These are phyloP conservation scores for Argyrosomus regius DNA, from an alignment of 2,797 vertebrate genomes.

Conservation along the genomic window DNA sequence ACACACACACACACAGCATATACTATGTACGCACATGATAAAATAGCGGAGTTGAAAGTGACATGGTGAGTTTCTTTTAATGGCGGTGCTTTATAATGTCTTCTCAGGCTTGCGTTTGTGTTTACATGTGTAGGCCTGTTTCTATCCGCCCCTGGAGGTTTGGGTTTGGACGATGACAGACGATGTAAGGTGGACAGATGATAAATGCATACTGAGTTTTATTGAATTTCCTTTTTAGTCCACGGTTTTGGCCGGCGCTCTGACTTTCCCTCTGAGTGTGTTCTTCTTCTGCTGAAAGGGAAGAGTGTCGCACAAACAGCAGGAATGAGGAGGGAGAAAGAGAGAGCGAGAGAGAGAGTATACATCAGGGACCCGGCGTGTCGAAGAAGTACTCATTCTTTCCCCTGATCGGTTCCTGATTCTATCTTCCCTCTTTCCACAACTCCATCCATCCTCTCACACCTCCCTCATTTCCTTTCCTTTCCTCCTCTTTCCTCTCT, in stretches of 20 bases:
- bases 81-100: slow-evolving; percentile 14
- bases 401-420: slow-evolving; percentile 46
- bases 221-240: slow-evolving; percentile 67
- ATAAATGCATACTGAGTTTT: slow-evolving; percentile 62
- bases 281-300: slow-evolving; percentile 23
- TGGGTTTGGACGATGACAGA: slow-evolving; percentile 43
- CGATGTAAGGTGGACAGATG: slow-evolving; percentile 61
- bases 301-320: slow-evolving; percentile 25
- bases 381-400: slow-evolving; percentile 56
- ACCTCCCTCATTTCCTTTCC: slow-evolving; percentile 71
- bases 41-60: slow-evolving; percentile 14
- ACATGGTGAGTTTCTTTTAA: slow-evolving; percentile 16
- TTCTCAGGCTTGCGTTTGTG: slow-evolving; percentile 31
- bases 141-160: slow-evolving; percentile 34
- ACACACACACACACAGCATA: slow-evolving; percentile 1
- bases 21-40: not conserved
- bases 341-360: slow-evolving; percentile 10
- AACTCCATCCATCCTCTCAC: slow-evolving; percentile 70
- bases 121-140: slow-evolving; percentile 32
- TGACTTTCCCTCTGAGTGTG: slow-evolving; percentile 31
- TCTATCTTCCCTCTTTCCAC: slow-evolving; percentile 55
- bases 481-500: slow-evolving; percentile 50
- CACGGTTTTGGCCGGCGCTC: slow-evolving; percentile 35
- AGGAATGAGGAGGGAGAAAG: not conserved
- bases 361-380: slow-evolving; percentile 50